Conservation (phyloP, 2,797 vertebrate genomes). For the Cyclopterus lumpus region DNA sequence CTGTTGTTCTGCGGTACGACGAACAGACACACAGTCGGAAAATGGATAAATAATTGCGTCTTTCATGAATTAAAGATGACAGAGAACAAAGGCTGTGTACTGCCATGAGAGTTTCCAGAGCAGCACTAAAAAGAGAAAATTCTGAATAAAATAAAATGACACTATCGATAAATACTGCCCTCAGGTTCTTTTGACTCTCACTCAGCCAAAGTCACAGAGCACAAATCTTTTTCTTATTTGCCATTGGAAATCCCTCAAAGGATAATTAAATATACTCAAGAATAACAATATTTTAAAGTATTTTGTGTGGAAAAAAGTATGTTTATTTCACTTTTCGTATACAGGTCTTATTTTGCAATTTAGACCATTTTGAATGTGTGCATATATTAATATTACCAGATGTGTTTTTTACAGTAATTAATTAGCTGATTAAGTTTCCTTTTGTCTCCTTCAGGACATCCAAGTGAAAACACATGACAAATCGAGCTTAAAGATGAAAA, state of each 20-base stretch:
- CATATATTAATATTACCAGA: neutral
- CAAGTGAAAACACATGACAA: neutral
- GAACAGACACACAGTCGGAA: slow-evolving; percentile 29
- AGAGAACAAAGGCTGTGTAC: slow-evolving; percentile 61
- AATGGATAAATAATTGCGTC: slow-evolving; percentile 58
- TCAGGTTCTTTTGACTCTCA: slow-evolving; percentile 18
- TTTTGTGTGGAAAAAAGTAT: neutral
- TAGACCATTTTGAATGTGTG: neutral
- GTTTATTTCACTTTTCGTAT: neutral
- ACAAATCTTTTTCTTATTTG: neutral
- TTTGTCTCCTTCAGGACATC: neutral
- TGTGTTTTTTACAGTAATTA: neutral
- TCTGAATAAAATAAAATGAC: slow-evolving; percentile 45
- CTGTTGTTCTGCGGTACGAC: slow-evolving; percentile 7
- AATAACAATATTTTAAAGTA: neutral
- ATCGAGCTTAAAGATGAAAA: neutral
- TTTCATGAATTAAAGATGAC: slow-evolving; percentile 69
- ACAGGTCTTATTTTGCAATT: neutral
- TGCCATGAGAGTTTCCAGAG: slow-evolving; percentile 40
- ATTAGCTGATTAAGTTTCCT: neutral
- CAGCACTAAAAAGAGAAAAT: slow-evolving; percentile 38
- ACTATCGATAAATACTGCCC: slow-evolving; percentile 33
- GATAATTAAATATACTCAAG: neutral
- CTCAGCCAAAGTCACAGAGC: neutral
- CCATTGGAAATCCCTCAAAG: neutral